These are phyloP conservation scores for Tapera naevia DNA, from an alignment of 2,797 vertebrate genomes.

Conservation along the genomic window DNA sequence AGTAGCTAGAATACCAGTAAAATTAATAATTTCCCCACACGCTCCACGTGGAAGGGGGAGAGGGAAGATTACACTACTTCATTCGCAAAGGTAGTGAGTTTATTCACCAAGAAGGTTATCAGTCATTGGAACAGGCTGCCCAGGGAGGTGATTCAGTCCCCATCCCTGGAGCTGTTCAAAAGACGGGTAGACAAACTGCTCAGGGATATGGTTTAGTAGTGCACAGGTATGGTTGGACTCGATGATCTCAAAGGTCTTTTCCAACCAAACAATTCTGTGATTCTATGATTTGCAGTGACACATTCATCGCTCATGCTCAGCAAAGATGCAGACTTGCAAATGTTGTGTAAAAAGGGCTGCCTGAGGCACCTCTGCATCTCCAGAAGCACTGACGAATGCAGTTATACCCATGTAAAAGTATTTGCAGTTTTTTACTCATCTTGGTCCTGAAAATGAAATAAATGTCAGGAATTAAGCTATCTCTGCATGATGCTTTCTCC, in stretches of 20 bases:
- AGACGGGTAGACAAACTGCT: no score
- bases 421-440: not conserved
- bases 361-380: accelerated
- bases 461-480: not conserved
- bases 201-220: no score
- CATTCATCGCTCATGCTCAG: accelerated
- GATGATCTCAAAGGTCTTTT: no score
- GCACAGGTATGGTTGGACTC: no score
- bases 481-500: not conserved
- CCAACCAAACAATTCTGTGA: no score
- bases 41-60: no score
- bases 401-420: not conserved
- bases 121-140: no score
- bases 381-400: not conserved
- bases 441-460: not conserved
- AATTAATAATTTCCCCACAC: accelerated
- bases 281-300: not conserved
- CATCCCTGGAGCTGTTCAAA: no score
- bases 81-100: accelerated
- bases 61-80: accelerated
- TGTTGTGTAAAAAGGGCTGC: not conserved
- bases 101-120: no score
- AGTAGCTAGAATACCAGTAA: not conserved
- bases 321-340: not conserved
- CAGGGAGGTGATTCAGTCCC: no score